Percentiles rank a stretch among this genome's conserved stretches.
These are phyloP conservation scores for Amphiura filiformis DNA, from an alignment of 35 echinoderm and acorn worm species.

Conservation along the genomic window DNA sequence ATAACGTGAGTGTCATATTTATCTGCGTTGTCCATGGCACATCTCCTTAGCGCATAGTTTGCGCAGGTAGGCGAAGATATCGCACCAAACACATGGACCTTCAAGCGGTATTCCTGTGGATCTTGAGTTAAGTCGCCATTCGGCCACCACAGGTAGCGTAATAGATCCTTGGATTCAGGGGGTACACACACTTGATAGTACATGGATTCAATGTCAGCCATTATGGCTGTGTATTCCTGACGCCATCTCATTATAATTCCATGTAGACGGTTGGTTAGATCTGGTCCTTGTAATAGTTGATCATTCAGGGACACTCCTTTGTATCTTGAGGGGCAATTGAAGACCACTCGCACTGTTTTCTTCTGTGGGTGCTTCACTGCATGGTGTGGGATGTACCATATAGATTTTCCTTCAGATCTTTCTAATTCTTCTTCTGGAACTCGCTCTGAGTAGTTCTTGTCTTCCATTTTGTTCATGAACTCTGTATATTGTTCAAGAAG, in stretches of 20 bases:
- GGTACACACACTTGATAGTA: constrained; percentile 25
- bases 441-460: constrained; percentile 38
- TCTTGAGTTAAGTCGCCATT: constrained; percentile 46
- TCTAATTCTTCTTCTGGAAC: constrained; percentile 4
- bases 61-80: constrained; percentile 70
- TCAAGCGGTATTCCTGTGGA: constrained; percentile 44
- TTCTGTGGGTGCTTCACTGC: constrained; percentile 53
- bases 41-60: constrained; percentile 42
- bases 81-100: constrained; percentile 68
- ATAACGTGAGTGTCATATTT: constrained; percentile 3
- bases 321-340: constrained; percentile 55
- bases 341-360: constrained; percentile 48
- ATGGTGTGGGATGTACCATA: constrained; percentile 73
- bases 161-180: constrained; percentile 38
- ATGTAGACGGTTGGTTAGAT: constrained; percentile 60
- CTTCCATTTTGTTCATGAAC: constrained; percentile 36
- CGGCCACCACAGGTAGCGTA: constrained; percentile 68
- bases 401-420: constrained; percentile 27
- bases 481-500: constrained; percentile 30
- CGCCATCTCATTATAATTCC: constrained; percentile 58
- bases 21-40: constrained; percentile 35
- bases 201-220: constrained; percentile 58
- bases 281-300: constrained; percentile 58
- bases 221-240: constrained; percentile 49
- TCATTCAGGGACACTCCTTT: constrained; percentile 60